Evolutionary conservation across 2,797 vertebrate genomes (phyloP).

Genomic region (Carapus acus): DNA sequence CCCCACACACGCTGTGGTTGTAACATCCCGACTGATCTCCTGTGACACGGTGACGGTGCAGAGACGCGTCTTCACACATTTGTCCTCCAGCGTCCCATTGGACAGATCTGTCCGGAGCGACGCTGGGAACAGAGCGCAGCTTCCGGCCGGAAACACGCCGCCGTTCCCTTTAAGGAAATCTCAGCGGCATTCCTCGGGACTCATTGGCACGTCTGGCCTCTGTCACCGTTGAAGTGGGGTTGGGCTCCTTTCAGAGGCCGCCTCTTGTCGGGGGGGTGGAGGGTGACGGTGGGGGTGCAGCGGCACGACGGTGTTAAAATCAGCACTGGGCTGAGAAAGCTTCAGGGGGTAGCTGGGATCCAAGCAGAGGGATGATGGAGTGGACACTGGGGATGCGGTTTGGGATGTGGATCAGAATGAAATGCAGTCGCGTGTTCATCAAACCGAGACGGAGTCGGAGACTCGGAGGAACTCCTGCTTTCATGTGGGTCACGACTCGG

Average conservation of each 20-base stretch:
- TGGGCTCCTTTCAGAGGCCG: slow-evolving; percentile 59
- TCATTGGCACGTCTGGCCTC: slow-evolving; percentile 49
- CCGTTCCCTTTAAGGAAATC: slow-evolving; percentile 24
- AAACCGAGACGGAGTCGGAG: not conserved
- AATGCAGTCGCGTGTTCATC: slow-evolving; percentile 6
- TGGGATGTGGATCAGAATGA: slow-evolving; percentile 28
- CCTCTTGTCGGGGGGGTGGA: slow-evolving; percentile 49
- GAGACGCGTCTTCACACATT: not conserved
- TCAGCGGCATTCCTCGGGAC: slow-evolving; percentile 29
- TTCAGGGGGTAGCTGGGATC: slow-evolving; percentile 56
- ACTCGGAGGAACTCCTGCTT: not conserved
- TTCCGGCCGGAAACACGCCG: slow-evolving; percentile 18
- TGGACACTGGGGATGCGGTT: slow-evolving; percentile 36
- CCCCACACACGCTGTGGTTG: too few species aligned
- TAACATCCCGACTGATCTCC: too few species aligned
- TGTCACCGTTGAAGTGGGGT: slow-evolving; percentile 35
- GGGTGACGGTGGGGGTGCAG: too few species aligned
- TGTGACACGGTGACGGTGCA: slow-evolving; percentile 4
- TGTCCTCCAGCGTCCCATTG: not conserved
- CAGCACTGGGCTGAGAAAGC: slow-evolving; percentile 68
- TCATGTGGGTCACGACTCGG: too few species aligned
- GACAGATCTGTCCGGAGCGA: not conserved
- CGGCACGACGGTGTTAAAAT: slow-evolving; percentile 68
- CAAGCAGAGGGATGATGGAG: slow-evolving; percentile 36
- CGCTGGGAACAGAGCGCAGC: slow-evolving; percentile 11